phyloP scores from a whole-genome alignment of 2,113 vertebrate species.

The Podarcis raffonei region DNA sequence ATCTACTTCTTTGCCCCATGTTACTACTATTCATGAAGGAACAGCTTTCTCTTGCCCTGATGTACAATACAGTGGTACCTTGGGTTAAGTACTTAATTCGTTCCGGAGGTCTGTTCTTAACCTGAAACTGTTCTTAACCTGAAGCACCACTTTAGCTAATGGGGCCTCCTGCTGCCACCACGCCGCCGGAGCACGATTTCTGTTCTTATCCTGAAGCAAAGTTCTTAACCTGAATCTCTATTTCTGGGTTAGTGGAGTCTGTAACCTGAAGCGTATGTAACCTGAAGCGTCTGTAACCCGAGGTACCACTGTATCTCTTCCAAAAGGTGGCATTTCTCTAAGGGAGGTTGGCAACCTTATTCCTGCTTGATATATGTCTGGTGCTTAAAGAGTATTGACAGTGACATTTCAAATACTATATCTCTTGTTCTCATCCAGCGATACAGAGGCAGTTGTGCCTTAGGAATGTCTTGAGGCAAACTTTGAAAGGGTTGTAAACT shows the following conservation, averaged over 20 bases:
- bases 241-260: too few relatives aligned
- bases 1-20: background rate
- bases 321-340: background rate
- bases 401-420: conserved; percentile 26
- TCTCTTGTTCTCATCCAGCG: conserved; percentile 28
- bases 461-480: conserved; percentile 9
- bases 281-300: too few relatives aligned
- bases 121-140: too few relatives aligned
- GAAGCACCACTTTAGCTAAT: too few relatives aligned
- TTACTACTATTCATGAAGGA: background rate
- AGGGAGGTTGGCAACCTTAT: background rate
- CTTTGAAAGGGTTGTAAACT: background rate
- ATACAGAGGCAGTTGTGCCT: background rate
- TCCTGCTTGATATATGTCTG: background rate
- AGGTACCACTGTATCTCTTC: fast-evolving
- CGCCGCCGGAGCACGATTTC: too few relatives aligned
- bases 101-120: too few relatives aligned
- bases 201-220: too few relatives aligned
- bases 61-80: too few relatives aligned
- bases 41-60: fast-evolving
- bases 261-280: too few relatives aligned
- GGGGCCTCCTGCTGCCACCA: too few relatives aligned
- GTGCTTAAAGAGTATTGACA: conserved; percentile 30
- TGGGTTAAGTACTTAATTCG: too few relatives aligned
- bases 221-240: too few relatives aligned